Evolutionary conservation across 1,140 invertebrate species (phyloP), one percentile per base, ranked within the genome.

Genomic region (Bombus waltoni): DNA sequence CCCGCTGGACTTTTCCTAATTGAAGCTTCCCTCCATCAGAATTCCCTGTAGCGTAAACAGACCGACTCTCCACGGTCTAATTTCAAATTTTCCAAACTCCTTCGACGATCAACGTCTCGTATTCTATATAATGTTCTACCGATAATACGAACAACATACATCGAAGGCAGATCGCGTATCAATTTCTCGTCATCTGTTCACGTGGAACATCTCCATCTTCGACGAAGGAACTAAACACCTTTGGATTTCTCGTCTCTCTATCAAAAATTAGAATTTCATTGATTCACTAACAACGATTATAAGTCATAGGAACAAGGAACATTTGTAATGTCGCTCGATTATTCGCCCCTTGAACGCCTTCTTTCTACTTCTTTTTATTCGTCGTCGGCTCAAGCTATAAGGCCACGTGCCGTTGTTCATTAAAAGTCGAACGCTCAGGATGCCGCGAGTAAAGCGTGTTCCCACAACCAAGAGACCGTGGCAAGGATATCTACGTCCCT

Each of bases 161-260:
- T 42, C 22, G 40, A 77, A 42, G 62, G 47, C 74, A 18, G 22
- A 75, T n/a, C 9, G 3, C 5, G 40, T 25, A n/a, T 38, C 32
- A 10, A 2, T 76, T 59, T 22, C 76, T 84, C 76, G 76, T 84
- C 76, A 84, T 62, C 82, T 78, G 8, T 70, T n/a, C 65, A 57
- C 74, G 1, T 57, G 40, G 22, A 74, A 9, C 22, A 80, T 80
- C 57, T 35, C 81, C 71, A 82, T 75, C 13, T 44, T 82, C 9
- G n/a, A 3, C 25, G 18, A 40, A 65, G 72, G 25, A 70, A 83
- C 62, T 66, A 8, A 15, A 1, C 47, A 73, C 70, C 40, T n/a
- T 65, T 9, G 3, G 3, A 9, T 22, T 10, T 32, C 1, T 59
- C 3, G 22, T 25, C 15, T 35, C 53, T n/a, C 0, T 62, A 62